These are phyloP conservation scores for Eristalis tenax DNA, from an alignment of 2,888 invertebrate genomes.

Conservation along the genomic window DNA sequence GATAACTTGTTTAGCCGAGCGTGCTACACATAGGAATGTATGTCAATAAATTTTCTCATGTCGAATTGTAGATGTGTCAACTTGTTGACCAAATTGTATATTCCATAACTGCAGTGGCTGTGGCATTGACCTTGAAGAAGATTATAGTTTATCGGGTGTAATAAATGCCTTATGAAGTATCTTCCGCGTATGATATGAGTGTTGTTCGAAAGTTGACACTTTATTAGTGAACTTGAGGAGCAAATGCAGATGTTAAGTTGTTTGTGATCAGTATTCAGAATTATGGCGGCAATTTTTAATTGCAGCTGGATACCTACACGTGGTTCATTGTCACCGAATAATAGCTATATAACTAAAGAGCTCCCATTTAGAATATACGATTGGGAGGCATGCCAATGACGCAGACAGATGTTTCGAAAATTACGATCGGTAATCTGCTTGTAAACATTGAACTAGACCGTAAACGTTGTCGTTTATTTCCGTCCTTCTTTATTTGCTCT, in stretches of 20 bases:
- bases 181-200: conserved; percentile 25
- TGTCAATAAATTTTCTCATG: conserved; percentile 1
- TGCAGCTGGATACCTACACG: not conserved
- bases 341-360: not conserved
- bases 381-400: not conserved
- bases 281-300: not conserved
- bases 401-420: not conserved
- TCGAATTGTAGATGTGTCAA: not conserved
- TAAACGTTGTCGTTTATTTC: not conserved
- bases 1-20: not conserved
- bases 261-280: not conserved
- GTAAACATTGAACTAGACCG: conserved; percentile 27
- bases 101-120: conserved; percentile 12
- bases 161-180: conserved; percentile 19
- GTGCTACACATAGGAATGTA: not conserved
- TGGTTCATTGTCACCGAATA: not conserved
- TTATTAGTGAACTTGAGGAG: not conserved
- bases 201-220: not conserved
- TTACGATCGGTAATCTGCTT: conserved; percentile 2
- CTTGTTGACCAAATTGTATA: not conserved
- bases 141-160: conserved; percentile 9
- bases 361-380: not conserved
- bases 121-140: conserved; percentile 18
- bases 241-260: not conserved
- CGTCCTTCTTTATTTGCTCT: not conserved